Conservation (phyloP, 2,888 invertebrate genomes). For the Agrenia bidenticulata region DNA sequence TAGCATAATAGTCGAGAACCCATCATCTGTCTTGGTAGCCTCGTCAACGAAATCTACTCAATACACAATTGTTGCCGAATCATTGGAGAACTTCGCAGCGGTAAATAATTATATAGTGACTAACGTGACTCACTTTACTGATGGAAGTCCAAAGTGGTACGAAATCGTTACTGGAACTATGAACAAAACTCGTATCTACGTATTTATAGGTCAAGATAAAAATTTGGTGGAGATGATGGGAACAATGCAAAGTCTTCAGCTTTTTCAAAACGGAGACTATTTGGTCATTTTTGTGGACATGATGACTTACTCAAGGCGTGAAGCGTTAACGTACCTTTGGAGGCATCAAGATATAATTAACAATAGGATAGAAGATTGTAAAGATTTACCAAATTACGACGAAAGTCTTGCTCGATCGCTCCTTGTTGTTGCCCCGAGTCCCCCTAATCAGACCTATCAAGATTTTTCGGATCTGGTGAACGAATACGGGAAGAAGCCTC, state of each 20-base stretch:
- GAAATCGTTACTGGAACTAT: slow-evolving; percentile 80
- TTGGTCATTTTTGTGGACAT: slow-evolving; percentile 93
- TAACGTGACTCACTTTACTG: slow-evolving; percentile 70
- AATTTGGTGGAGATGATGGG: slow-evolving; percentile 87
- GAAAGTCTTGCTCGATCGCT: slow-evolving; percentile 69
- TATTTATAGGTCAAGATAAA: slow-evolving; percentile 84
- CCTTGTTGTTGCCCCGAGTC: slow-evolving; percentile 84
- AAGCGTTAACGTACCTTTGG: slow-evolving; percentile 75
- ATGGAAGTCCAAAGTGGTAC: slow-evolving; percentile 74
- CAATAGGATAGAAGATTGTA: slow-evolving; percentile 37
- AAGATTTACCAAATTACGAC: slow-evolving; percentile 51
- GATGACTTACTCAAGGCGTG: slow-evolving; percentile 76
- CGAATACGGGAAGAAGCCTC: slow-evolving; percentile 72
- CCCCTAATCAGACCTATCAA: slow-evolving; percentile 67
- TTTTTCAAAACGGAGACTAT: slow-evolving; percentile 89
- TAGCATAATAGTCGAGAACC: slow-evolving; percentile 75
- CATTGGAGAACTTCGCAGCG: slow-evolving; percentile 73
- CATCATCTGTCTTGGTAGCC: slow-evolving; percentile 29
- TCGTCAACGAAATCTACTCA: slow-evolving; percentile 59
- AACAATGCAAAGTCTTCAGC: slow-evolving; percentile 75
- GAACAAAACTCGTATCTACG: slow-evolving; percentile 86
- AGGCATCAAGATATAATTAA: slow-evolving; percentile 59
- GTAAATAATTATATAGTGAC: slow-evolving; percentile 80
- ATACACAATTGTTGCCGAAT: slow-evolving; percentile 79
- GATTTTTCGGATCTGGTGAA: slow-evolving; percentile 78